These are phyloP conservation scores for Lydus trimaculatus DNA, from an alignment of 2,888 invertebrate species.

Conservation along the genomic window DNA sequence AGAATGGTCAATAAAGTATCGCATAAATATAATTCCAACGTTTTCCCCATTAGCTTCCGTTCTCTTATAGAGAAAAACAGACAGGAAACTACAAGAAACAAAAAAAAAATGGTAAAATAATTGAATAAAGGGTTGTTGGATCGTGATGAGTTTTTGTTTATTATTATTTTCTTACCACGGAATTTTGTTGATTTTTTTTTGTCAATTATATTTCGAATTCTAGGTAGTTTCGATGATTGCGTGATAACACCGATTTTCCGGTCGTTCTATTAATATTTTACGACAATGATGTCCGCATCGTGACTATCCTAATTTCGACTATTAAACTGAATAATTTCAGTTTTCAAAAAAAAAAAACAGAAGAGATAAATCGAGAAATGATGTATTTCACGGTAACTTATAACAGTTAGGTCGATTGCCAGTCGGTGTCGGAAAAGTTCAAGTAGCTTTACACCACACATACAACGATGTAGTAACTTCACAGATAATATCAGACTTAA, in stretches of 20 bases:
- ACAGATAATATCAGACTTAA: constrained; percentile 21
- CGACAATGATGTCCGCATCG: not conserved
- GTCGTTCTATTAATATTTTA: not conserved
- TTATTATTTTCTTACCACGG: not conserved
- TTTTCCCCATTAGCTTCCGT: too few relatives aligned
- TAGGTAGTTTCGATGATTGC: not conserved
- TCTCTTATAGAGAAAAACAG: too few relatives aligned
- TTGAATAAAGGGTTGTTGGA: not conserved
- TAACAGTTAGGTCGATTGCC: not conserved
- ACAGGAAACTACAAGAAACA: not conserved
- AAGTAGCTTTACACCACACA: not conserved
- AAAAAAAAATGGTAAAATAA: not conserved
- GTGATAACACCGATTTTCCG: constrained; percentile 11
- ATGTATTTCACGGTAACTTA: not conserved
- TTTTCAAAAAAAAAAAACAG: not conserved
- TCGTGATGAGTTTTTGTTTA: not conserved
- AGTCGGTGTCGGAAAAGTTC: not conserved
- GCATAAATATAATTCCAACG: not conserved
- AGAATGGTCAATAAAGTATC: not conserved
- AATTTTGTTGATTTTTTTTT: not conserved
- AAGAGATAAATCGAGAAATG: not conserved
- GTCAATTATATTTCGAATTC: not conserved
- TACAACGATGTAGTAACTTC: not conserved
- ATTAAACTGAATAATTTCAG: not conserved
- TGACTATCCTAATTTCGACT: not conserved